Base-by-base conservation (phyloP, 2,888 invertebrate genomes). In the Peribatodes rhomboidaria region DNA sequence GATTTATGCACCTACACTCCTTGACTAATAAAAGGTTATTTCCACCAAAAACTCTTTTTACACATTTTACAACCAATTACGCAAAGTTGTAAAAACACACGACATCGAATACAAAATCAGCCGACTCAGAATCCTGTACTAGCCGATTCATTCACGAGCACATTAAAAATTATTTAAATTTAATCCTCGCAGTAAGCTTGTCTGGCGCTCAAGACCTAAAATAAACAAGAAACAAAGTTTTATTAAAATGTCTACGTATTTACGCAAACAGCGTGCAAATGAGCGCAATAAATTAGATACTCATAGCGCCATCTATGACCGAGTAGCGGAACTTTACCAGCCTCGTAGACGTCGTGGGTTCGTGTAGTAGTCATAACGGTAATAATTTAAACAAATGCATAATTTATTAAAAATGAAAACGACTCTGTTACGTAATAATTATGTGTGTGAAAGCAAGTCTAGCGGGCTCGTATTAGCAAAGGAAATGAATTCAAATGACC, bases 401-500 rank as follows among this genome's bases (percentile, higher is more conserved):
- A 69, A 70, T 72, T 71, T 66, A 73, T 71, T 60, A 67, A 69
- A 69, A 66, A 71, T 68, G 67, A 74, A 70, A 61, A 71, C 62
- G 61, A 71, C 57, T 72, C 67, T 52, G 58, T 83, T 76, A 76
- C 75, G 70, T 79, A 78, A 78, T 65, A 75, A 70, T 57, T 69
- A 41, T 69, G 54, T 77, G 54, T 77, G 78, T 77, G 77, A 78
- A 81, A 81, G 78, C 76, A 75, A 79, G 77, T 73, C 72, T 76
- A 70, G 44, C 42, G 49, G 67, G 67, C 69, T 58, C 72, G 66
- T 76, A 73, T 74, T 75, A 80, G 74, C 76, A 74, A 82, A 85
- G 87, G 79, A 87, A 89, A 90, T 87, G 83, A 84, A 89, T 89
- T 87, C 87, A 86, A 84, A 85, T 86, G 92, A 90, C 90, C 92